Base-by-base conservation (phyloP, 2,113 vertebrate species). In the Phoxinus phoxinus region DNA sequence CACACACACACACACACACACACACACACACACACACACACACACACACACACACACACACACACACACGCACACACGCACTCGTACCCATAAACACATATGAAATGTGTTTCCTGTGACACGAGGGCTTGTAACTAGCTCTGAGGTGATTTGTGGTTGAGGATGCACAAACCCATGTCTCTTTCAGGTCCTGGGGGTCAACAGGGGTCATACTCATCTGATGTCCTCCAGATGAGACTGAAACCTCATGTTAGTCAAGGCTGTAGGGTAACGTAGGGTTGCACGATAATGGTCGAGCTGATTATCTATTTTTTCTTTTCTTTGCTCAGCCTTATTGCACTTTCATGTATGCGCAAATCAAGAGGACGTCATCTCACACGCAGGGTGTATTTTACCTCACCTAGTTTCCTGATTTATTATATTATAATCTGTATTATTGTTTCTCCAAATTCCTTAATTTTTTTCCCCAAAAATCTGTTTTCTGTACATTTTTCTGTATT, bases 171-270 rank as follows among this genome's bases (percentile, higher is more conserved):
- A 78, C 6, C 25, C 78, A 21, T 46, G 58, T 44, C 78, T 63
- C 78, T 27, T 80, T 80, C 37, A 80, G 78, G 35, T 80, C 78
- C 78, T 46, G 13, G 37, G 58, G 15, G n/a, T 63, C 41, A 44
- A 12, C 58, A 61, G 37, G 25, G 58, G 58, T 81, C 58, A 79
- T 61, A 8, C 32, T 41, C 23, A 81, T 65, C 37, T 65, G 35
- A 81, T 80, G 58, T 8, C 44, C 35, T 46, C 58, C 37, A 63
- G 58, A 63, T 44, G 56, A 63, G 41, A 46, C 15, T 0, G 23
- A 46, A 73, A 46, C 37, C 6, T n/a, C 71, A 46, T 25, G 41
- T 6, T 72, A 44, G 69, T 46, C n/a, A 25, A 12, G 41, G 71
- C 11, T 73, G 41, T 48, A n/a, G 71, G 23, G 15, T 73, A 46